These are phyloP conservation scores for Lordiphosa collinella DNA, from an alignment of 1,140 invertebrate species.

Conservation along the genomic window DNA sequence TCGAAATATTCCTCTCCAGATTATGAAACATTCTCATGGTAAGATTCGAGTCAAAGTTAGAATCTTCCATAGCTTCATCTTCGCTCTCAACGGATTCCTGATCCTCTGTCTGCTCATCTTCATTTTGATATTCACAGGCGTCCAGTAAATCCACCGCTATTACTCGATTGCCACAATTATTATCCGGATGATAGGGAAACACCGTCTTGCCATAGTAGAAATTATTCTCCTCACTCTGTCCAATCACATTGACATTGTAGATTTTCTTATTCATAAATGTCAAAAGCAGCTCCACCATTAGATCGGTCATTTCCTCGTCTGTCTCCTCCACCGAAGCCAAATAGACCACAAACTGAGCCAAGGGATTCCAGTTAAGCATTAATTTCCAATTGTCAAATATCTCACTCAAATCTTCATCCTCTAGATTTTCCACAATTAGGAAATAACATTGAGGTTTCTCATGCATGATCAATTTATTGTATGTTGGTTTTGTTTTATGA, in stretches of 20 bases:
- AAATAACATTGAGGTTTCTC: constrained; percentile 75
- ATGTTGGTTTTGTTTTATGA: not conserved
- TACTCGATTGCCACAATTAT: constrained; percentile 74
- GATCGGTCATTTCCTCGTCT: constrained; percentile 71
- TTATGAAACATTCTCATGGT: not conserved
- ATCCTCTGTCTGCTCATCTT: constrained; percentile 2
- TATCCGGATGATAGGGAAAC: constrained; percentile 74
- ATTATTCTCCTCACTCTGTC: constrained; percentile 60
- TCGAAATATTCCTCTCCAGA: not conserved
- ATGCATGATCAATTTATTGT: constrained; percentile 17
- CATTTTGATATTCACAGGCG: constrained; percentile 54
- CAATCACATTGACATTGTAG: constrained; percentile 72
- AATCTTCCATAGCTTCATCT: not conserved
- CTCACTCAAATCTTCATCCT: constrained; percentile 68
- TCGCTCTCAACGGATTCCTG: not conserved
- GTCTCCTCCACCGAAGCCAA: constrained; percentile 64
- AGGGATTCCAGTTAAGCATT: constrained; percentile 70
- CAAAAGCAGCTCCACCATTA: constrained; percentile 65
- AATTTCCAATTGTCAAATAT: constrained; percentile 50
- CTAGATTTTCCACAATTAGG: constrained; percentile 52
- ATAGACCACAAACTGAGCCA: constrained; percentile 72
- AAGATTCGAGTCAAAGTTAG: not conserved
- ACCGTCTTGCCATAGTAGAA: constrained; percentile 59
- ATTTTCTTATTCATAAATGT: constrained; percentile 71
- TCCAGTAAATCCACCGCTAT: constrained; percentile 63